Base-by-base conservation (phyloP, 2,888 invertebrate genomes). In the Eledona agricola region DNA sequence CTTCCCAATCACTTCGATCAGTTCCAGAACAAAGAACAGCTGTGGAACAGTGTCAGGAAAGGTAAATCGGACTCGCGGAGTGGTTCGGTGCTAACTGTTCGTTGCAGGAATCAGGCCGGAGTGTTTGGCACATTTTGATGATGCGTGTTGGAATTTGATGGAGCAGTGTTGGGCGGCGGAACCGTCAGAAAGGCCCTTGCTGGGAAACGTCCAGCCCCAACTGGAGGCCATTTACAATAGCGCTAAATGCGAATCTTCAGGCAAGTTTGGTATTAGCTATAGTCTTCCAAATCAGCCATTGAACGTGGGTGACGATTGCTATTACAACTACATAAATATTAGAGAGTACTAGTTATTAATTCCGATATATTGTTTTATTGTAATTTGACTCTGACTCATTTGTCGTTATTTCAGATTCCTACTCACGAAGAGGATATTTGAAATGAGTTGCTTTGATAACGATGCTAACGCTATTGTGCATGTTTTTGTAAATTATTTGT, bases 111-210 rank as follows among this genome's bases (percentile, higher is more conserved):
- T 88, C 4, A 80, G 93, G 3, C 93, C 93, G 1, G 93, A 93
- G 72, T 83, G 88, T 38, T 77, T 92, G 7, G 78, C 85, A 0
- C 79, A 83, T 57, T 93, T 93, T 77, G 83, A 87, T 31, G 84
- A 87, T 51, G 85, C 86, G 12, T 92, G 92, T 70, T 93, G 93
- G 93, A 79, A 81, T 31, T 77, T 93, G 20, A 93, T 93, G 93
- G 81, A 87, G 70, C 82, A 86, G 20, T 93, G 93, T 70, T 93
- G 93, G 93, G 82, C 85, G 16, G 84, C 87, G 0, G 89, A 91
- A 57, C 88, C 91, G 0, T 72, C 79, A 0, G 80, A 82, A 55
- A 78, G 93, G 6, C 91, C 93, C 0, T 77, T 90, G n/a, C 79
- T 91, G 0, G 93, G 93, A 1, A 84, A 89, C 62, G 84, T 93